Evolutionary conservation across 2,797 vertebrate genomes (phyloP).

Genomic region (Adelosebastes latens): DNA sequence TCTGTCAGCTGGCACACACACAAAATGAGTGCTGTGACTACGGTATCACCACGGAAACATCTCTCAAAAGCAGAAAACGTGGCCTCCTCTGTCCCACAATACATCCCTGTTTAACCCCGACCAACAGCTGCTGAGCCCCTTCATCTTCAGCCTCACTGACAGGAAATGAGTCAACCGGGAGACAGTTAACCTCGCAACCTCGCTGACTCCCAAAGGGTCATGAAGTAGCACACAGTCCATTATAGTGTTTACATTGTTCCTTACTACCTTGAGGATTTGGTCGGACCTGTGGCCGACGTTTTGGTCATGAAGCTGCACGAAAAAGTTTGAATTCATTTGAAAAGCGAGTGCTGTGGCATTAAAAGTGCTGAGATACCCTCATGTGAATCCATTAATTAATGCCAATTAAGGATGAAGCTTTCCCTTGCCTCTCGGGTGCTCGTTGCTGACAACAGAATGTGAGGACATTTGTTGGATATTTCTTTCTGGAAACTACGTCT

Average conservation of each 20-base stretch:
- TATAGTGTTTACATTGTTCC: conserved; percentile 60
- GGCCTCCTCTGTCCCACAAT: conserved; percentile 61
- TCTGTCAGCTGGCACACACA: background rate
- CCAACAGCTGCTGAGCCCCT: conserved; percentile 67
- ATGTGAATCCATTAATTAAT: conserved; percentile 24
- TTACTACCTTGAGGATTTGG: conserved; percentile 19
- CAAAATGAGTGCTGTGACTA: conserved; percentile 2
- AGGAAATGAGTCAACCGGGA: conserved; percentile 72
- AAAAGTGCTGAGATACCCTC: background rate
- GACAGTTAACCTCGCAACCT: conserved; percentile 67
- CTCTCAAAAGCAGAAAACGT: conserved; percentile 29
- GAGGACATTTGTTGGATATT: background rate
- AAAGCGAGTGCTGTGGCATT: background rate
- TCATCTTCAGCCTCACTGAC: conserved; percentile 46
- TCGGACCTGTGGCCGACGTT: conserved; percentile 8
- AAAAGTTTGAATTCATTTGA: background rate
- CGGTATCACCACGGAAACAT: conserved; percentile 48
- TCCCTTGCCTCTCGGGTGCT: background rate
- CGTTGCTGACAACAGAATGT: conserved; percentile 1
- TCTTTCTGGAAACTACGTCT: background rate
- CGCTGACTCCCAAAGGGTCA: conserved; percentile 42
- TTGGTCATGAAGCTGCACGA: background rate
- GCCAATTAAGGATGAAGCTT: conserved; percentile 14
- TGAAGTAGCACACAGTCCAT: conserved; percentile 45
- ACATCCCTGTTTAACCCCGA: conserved; percentile 61